Conservation (phyloP, 2,797 vertebrate genomes). For the Enoplosus armatus region DNA sequence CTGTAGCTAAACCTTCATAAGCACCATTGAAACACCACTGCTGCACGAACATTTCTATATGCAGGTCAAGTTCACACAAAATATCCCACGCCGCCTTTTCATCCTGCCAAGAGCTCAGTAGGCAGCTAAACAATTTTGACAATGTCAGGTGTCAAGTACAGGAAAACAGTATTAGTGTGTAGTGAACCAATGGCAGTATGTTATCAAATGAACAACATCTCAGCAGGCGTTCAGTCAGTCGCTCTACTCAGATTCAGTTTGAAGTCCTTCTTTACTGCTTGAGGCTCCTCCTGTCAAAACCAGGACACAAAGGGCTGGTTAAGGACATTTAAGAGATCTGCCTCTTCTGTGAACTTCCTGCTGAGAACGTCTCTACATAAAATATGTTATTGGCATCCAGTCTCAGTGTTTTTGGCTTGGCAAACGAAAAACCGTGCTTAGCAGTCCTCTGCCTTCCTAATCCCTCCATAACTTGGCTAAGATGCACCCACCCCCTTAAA, state of each 20-base stretch:
- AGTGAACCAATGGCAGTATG: background rate
- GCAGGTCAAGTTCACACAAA: slow-evolving; percentile 7
- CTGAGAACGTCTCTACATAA: slow-evolving; percentile 41
- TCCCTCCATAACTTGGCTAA: slow-evolving; percentile 47
- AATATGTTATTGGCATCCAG: slow-evolving; percentile 44
- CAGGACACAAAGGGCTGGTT: slow-evolving; percentile 25
- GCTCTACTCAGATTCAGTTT: slow-evolving; percentile 16
- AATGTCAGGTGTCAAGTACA: slow-evolving; percentile 37
- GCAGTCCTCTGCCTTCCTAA: slow-evolving; percentile 51
- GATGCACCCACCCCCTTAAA: slow-evolving; percentile 44
- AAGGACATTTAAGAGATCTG: slow-evolving; percentile 28
- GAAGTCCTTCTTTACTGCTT: slow-evolving; percentile 8
- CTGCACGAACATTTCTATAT: slow-evolving; percentile 10
- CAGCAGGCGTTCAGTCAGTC: slow-evolving; percentile 5
- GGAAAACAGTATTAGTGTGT: slow-evolving; percentile 1
- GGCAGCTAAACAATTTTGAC: slow-evolving; percentile 31
- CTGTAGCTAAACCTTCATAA: too few relatives aligned
- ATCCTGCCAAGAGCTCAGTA: slow-evolving; percentile 14
- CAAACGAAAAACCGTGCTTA: slow-evolving; percentile 28
- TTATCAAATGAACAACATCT: slow-evolving; percentile 36
- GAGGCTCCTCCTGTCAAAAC: slow-evolving; percentile 31
- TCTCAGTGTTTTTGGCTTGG: slow-evolving; percentile 42
- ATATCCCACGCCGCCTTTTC: slow-evolving; percentile 17
- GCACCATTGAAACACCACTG: background rate
- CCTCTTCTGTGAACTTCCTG: slow-evolving; percentile 43